Evolutionary conservation across 2,888 invertebrate genomes (phyloP).

Genomic region (Patella pellucida): DNA sequence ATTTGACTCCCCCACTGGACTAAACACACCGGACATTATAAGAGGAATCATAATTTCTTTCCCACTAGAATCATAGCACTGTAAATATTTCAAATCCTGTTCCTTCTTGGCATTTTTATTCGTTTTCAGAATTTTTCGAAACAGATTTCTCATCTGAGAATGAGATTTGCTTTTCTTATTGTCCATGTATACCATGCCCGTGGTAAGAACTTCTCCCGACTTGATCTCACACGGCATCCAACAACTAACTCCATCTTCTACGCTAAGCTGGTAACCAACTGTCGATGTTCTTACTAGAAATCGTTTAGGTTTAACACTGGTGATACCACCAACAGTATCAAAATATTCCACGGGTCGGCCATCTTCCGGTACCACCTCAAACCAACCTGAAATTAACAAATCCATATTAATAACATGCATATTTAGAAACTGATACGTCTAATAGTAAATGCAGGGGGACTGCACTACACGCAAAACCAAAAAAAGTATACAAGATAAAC

Average conservation of each 20-base stretch:
- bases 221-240: conserved; percentile 60
- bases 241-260: conserved; percentile 49
- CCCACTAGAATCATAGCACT: conserved; percentile 57
- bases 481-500: too few species aligned
- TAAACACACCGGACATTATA: conserved; percentile 64
- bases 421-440: too few species aligned
- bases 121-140: conserved; percentile 53
- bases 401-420: too few species aligned
- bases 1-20: conserved; percentile 59
- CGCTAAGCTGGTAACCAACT: conserved; percentile 58
- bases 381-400: conserved; percentile 54
- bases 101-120: conserved; percentile 51
- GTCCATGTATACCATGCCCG: conserved; percentile 62
- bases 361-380: conserved; percentile 62
- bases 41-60: conserved; percentile 63
- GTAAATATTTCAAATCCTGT: conserved; percentile 62
- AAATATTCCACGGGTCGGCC: conserved; percentile 65
- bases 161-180: conserved; percentile 53
- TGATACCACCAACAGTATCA: conserved; percentile 61
- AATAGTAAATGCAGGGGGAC: too few species aligned
- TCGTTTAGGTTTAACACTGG: conserved; percentile 53
- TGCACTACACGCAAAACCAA: too few species aligned
- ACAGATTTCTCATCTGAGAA: conserved; percentile 47
- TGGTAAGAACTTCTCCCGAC: conserved; percentile 56
- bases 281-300: conserved; percentile 61